Evolutionary conservation across 2,888 invertebrate genomes (phyloP), one percentile per base, ranked within the genome.

Genomic region (Palloptera scutellata): DNA sequence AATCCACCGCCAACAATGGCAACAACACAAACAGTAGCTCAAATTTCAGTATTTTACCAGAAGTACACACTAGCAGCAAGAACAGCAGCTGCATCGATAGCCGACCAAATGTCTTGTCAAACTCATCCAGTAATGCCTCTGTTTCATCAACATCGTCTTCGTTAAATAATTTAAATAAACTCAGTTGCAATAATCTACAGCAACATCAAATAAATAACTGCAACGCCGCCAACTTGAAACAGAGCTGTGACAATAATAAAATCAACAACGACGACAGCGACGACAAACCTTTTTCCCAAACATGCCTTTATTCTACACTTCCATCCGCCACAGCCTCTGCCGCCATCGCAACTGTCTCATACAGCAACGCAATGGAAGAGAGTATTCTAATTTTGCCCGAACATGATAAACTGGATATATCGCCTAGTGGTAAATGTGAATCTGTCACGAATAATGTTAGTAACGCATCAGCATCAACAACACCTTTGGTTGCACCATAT

Each of bases 331-430:
- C 66, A 11, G 45, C 64, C 20, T 17, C 6, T 12, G 11, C 40
- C 1, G 12, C 59, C n/a, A 41, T 41, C n/a, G 54, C 19, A 65
- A 63, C 30, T 20, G 52, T 19, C 17, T 55, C 42, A 8, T 64
- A 60, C 41, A 55, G 5, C 59, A 61, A 76, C 67, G 70, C 70
- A 17, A 79, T 81, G 81, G 81, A 81, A 45, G 81, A 81, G 71
- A 81, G 81, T 73, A 81, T 81, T 73, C 73, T 81, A 62, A 80
- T 81, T 73, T 75, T 79, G 75, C 81, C 81, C 63, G 80, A 80
- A 72, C 80, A 80, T 72, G 76, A 78, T 70, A 80, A 79, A 75
- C 75, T 81, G 74, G 79, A 81, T 71, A 80, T 81, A 72, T 77
- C 78, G 57, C 72, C 78, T 62, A 80, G 77, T 72, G 79, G 78